phyloP scores from a whole-genome alignment of 2,113 vertebrate species.

The Cairina moschata region DNA sequence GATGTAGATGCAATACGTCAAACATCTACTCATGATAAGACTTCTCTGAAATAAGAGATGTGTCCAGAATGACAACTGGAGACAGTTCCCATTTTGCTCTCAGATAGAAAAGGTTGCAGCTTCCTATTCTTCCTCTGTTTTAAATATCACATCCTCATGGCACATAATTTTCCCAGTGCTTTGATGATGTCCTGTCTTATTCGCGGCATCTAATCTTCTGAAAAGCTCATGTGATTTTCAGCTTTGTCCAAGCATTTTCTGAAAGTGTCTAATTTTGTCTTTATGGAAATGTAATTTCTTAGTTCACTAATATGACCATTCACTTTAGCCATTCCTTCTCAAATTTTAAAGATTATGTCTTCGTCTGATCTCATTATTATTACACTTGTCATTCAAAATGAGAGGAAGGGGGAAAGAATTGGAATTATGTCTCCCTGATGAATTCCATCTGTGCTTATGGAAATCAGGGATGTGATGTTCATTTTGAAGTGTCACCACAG shows the following conservation, averaged over 20 bases:
- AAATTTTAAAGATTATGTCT: conserved; percentile 67
- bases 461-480: conserved; percentile 44
- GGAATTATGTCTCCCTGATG: conserved; percentile 53
- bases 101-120: background rate
- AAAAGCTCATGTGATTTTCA: conserved; percentile 51
- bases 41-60: conserved; percentile 3
- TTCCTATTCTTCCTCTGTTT: background rate
- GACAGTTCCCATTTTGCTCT: background rate
- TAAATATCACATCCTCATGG: background rate
- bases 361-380: conserved; percentile 65
- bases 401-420: conserved; percentile 49
- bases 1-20: background rate
- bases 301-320: conserved; percentile 51
- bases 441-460: conserved; percentile 52
- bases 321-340: conserved; percentile 50
- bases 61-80: background rate
- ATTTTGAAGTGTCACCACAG: conserved; percentile 43
- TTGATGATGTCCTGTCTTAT: background rate
- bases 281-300: conserved; percentile 70
- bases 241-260: conserved; percentile 61
- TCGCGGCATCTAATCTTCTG: conserved; percentile 41
- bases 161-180: background rate
- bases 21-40: background rate
- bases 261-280: conserved; percentile 57
- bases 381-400: conserved; percentile 66